Percentiles rank a stretch among this genome's conserved stretches.
These are phyloP conservation scores for Ramazzottius varieornatus DNA, from an alignment of 2,888 invertebrate species.

Conservation along the genomic window DNA sequence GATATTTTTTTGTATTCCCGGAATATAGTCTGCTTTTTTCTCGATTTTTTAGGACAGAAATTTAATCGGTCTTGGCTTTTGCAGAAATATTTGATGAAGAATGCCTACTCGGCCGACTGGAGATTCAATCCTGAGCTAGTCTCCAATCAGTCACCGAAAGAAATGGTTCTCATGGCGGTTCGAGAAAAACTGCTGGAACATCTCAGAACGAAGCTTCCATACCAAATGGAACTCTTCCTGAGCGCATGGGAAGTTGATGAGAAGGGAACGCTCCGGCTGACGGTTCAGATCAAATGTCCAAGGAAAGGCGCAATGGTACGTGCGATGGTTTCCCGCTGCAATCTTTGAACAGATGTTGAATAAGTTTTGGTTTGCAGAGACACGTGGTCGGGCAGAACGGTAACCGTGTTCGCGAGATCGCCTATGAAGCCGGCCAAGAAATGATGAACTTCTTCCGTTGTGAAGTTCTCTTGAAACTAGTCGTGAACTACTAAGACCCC, in stretches of 20 bases:
- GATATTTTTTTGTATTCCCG: too few relatives aligned
- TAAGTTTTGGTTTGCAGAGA: slow-evolving; percentile 28
- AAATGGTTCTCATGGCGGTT: slow-evolving; percentile 43
- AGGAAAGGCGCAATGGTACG: slow-evolving; percentile 21
- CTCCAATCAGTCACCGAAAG: slow-evolving; percentile 44
- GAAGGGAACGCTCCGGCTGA: slow-evolving; percentile 22
- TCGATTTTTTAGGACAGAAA: too few relatives aligned
- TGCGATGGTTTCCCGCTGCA: not conserved
- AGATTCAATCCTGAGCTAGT: slow-evolving; percentile 37
- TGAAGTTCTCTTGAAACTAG: slow-evolving; percentile 28
- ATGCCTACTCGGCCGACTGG: slow-evolving; percentile 40
- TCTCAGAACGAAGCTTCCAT: slow-evolving; percentile 61
- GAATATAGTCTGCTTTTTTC: too few relatives aligned
- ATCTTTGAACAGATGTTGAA: slow-evolving; percentile 2
- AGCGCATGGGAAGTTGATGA: slow-evolving; percentile 19
- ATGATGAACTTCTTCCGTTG: slow-evolving; percentile 38
- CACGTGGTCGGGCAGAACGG: slow-evolving; percentile 41
- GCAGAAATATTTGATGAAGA: slow-evolving; percentile 39
- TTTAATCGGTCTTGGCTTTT: slow-evolving; percentile 13
- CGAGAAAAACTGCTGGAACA: slow-evolving; percentile 56
- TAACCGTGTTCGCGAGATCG: slow-evolving; percentile 41
- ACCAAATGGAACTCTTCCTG: slow-evolving; percentile 31
- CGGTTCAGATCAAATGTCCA: slow-evolving; percentile 36
- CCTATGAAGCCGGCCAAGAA: slow-evolving; percentile 34
- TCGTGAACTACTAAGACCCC: too few relatives aligned